These are phyloP conservation scores for Uria lomvia DNA, from an alignment of 2,113 vertebrate species.

Conservation along the genomic window DNA sequence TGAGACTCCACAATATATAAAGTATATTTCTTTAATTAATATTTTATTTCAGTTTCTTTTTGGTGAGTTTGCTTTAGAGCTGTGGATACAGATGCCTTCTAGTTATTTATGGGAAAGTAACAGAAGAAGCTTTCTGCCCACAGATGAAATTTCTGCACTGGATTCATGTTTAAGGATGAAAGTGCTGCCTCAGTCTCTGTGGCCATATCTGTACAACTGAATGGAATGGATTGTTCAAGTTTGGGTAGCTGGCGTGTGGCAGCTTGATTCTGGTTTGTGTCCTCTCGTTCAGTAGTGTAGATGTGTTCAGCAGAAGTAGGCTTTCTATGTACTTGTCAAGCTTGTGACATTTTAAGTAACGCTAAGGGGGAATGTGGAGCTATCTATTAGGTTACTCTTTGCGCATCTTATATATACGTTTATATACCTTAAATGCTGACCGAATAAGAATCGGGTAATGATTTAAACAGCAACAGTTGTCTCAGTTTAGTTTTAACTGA, in stretches of 20 bases:
- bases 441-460: background rate
- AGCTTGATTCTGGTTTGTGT: background rate
- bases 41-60: background rate
- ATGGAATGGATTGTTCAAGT: background rate
- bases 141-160: background rate
- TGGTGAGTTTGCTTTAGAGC: background rate
- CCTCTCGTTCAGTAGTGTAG: background rate
- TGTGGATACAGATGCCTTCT: background rate
- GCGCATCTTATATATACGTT: background rate
- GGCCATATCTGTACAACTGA: fast-evolving
- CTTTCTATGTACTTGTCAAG: background rate
- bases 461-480: background rate
- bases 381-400: background rate
- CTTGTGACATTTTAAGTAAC: background rate
- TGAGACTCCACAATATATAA: background rate
- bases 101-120: background rate
- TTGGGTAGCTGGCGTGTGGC: background rate
- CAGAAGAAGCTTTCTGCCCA: background rate
- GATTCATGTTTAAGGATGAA: background rate
- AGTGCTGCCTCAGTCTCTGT: background rate
- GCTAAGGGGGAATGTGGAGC: background rate
- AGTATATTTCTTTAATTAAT: background rate
- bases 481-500: background rate
- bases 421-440: background rate
- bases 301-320: background rate